Conservation (phyloP, 2,797 vertebrate genomes). For the Semaprochilodus insignis region DNA sequence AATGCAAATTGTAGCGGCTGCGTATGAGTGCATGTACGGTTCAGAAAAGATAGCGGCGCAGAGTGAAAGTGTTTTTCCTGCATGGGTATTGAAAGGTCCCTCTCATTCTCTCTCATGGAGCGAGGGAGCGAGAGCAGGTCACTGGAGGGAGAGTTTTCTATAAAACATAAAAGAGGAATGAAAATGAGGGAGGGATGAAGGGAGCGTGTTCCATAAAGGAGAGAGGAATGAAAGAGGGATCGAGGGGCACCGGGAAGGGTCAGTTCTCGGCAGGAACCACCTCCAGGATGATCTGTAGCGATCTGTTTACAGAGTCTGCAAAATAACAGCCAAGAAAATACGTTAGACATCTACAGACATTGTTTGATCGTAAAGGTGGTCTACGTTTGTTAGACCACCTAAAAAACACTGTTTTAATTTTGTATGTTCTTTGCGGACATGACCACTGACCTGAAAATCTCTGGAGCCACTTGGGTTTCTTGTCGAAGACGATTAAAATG, state of each 20-base stretch:
- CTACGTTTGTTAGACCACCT: not conserved
- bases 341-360: not conserved
- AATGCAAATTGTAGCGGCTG: not conserved
- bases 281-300: conserved; percentile 90
- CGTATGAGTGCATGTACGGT: not conserved
- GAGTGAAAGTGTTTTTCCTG: not conserved
- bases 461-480: conserved; percentile 82
- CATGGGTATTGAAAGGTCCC: conserved; percentile 26
- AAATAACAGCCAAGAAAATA: conserved; percentile 49
- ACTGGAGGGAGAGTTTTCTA: conserved; percentile 34
- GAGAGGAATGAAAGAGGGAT: conserved; percentile 26
- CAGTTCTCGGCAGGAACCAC: conserved; percentile 85
- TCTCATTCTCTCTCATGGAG: conserved; percentile 27
- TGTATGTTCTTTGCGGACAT: not conserved
- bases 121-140: conserved; percentile 7
- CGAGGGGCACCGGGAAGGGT: conserved; percentile 35
- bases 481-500: conserved; percentile 88
- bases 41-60: not conserved
- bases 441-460: conserved; percentile 67
- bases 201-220: conserved; percentile 11
- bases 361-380: not conserved
- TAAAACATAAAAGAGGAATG: conserved; percentile 46
- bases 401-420: not conserved
- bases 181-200: conserved; percentile 45
- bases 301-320: conserved; percentile 83